phyloP scores from a whole-genome alignment of 35 echinoderm and acorn worm genomes.

The Diadema setosum region DNA sequence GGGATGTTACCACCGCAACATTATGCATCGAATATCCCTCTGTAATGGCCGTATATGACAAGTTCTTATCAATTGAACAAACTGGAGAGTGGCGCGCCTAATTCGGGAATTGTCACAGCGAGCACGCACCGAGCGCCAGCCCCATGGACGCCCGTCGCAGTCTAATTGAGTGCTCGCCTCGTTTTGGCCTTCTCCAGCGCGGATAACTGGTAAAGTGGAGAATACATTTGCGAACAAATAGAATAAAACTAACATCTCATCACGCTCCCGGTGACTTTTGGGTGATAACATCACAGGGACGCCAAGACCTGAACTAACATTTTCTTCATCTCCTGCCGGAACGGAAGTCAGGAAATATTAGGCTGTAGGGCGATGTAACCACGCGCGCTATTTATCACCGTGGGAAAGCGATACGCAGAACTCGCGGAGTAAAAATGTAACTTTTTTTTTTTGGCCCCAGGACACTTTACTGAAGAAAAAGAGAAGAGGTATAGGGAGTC shows the following conservation, averaged over 20 bases:
- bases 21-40: background rate
- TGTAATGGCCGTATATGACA: background rate
- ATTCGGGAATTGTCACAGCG: background rate
- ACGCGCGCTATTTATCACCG: background rate
- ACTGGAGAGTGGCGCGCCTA: background rate
- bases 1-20: background rate
- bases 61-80: conserved; percentile 15
- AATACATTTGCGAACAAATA: background rate
- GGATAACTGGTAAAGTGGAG: background rate
- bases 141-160: background rate
- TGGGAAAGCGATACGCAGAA: background rate
- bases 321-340: background rate
- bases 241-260: background rate
- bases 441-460: no score
- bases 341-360: background rate
- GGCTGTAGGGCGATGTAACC: background rate
- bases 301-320: background rate
- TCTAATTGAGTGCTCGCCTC: background rate
- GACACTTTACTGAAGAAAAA: background rate
- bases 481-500: background rate
- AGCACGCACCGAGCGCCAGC: background rate
- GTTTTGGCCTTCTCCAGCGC: background rate
- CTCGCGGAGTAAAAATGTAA: background rate
- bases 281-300: background rate
- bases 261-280: background rate